phyloP scores from a whole-genome alignment of 2,797 vertebrate genomes.

The Acridotheres tristis region DNA sequence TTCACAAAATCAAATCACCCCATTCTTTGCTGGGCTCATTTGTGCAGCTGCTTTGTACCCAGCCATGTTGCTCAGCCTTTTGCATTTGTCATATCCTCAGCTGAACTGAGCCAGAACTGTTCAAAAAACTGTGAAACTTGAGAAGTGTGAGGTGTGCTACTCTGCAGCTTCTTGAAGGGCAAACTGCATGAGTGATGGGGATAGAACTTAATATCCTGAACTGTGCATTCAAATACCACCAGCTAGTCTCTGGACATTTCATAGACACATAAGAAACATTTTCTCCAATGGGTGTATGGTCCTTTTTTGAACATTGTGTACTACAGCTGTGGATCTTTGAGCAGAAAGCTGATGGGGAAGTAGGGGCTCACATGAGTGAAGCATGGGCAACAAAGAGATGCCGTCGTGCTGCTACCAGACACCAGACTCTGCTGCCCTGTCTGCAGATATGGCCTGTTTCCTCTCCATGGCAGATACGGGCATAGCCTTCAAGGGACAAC shows the following conservation, averaged over 20 bases:
- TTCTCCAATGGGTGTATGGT: not conserved
- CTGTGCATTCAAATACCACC: not conserved
- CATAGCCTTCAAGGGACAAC: too few species aligned
- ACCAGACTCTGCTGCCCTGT: not conserved
- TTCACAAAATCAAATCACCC: not conserved
- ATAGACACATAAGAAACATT: rapidly evolving
- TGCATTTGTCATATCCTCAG: not conserved
- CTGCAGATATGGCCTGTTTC: not conserved
- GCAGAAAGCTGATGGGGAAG: not conserved
- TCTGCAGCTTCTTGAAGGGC: not conserved
- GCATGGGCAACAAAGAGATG: not conserved
- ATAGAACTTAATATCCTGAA: not conserved
- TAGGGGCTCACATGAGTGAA: not conserved
- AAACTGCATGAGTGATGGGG: not conserved
- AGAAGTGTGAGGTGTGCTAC: not conserved
- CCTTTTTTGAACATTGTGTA: not conserved
- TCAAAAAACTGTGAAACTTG: not conserved
- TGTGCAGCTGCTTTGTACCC: not conserved
- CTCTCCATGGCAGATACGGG: not conserved
- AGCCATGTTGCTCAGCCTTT: not conserved
- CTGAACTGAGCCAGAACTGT: not conserved
- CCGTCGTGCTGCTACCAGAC: rapidly evolving
- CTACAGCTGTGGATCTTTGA: not conserved
- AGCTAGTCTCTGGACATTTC: not conserved
- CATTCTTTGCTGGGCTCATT: not conserved